Conservation (phyloP, 30 jellyfish, hydroid and myxozoan species). For the Hydractinia echinata region DNA sequence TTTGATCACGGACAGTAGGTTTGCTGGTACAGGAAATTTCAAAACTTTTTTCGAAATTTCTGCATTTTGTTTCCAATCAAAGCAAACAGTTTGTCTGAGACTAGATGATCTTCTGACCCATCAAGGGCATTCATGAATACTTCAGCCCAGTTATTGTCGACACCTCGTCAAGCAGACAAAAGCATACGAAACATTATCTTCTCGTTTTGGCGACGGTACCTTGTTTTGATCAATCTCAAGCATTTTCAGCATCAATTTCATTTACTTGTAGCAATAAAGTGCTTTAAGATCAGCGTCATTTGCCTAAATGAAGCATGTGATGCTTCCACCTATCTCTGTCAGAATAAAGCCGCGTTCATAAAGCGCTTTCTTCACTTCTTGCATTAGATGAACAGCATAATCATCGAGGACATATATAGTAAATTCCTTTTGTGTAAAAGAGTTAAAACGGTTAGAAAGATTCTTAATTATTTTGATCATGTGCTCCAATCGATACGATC, state of each 20-base stretch:
- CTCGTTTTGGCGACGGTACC: conserved; percentile 44
- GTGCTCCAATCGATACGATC: conserved; percentile 28
- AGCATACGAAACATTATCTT: conserved; percentile 36
- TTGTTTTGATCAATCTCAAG: conserved; percentile 28
- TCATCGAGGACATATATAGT: not conserved
- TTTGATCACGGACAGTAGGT: conserved; percentile 33
- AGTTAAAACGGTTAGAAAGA: not conserved
- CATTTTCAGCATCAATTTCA: conserved; percentile 48
- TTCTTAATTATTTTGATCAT: conserved; percentile 3
- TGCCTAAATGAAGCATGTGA: conserved; percentile 3
- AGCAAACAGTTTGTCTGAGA: conserved; percentile 45
- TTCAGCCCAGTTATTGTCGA: conserved; percentile 37
- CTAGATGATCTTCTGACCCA: conserved; percentile 50
- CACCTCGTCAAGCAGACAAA: conserved; percentile 40
- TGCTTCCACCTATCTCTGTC: not conserved
- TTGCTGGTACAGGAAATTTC: conserved; percentile 41
- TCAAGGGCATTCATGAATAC: conserved; percentile 27
- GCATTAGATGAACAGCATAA: conserved; percentile 5
- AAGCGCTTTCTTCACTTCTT: not conserved
- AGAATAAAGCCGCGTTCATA: conserved; percentile 6
- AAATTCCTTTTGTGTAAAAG: too few species aligned
- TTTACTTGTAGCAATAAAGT: conserved; percentile 28
- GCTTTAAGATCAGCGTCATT: conserved; percentile 4
- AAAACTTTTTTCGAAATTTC: conserved; percentile 19
- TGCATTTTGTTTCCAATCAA: conserved; percentile 35